Percentiles rank a stretch among this genome's conserved stretches.
Evolutionary conservation across 1,140 invertebrate species (phyloP).

Genomic region (Drosophila lini): DNA sequence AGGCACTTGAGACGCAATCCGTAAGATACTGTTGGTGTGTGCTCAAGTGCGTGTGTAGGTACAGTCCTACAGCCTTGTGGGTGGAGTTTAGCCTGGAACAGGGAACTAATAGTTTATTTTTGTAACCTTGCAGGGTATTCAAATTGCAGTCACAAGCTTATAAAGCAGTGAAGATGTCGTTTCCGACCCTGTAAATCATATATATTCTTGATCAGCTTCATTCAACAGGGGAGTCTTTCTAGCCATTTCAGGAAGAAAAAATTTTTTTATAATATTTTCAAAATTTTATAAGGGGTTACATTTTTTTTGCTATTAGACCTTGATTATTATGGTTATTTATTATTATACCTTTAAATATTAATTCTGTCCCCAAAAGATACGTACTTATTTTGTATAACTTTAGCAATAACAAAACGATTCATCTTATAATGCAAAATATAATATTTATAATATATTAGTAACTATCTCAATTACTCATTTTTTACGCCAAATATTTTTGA

Average conservation of each 20-base stretch:
- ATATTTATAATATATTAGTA: neutral
- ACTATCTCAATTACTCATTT: neutral
- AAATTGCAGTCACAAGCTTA: too few species aligned
- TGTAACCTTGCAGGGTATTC: too few species aligned
- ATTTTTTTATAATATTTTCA: too few species aligned
- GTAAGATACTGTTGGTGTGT: slow-evolving; percentile 26
- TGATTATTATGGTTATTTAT: neutral
- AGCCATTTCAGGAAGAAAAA: too few species aligned
- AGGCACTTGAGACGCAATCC: slow-evolving; percentile 66
- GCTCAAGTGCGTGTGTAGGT: slow-evolving; percentile 14
- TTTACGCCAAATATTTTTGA: neutral
- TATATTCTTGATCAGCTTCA: too few species aligned
- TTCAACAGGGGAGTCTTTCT: too few species aligned
- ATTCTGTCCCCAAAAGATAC: neutral
- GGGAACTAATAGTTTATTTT: neutral
- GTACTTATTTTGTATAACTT: neutral
- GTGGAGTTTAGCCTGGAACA: slow-evolving; percentile 31
- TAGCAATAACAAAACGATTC: neutral
- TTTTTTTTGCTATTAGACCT: neutral
- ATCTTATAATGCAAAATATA: neutral
- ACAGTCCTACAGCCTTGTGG: slow-evolving; percentile 57
- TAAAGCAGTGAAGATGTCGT: too few species aligned
- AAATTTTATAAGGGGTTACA: too few species aligned
- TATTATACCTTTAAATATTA: neutral
- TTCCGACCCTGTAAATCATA: too few species aligned